Evolutionary conservation across 1,140 invertebrate species (phyloP).

Genomic region (Nymphalis io): DNA sequence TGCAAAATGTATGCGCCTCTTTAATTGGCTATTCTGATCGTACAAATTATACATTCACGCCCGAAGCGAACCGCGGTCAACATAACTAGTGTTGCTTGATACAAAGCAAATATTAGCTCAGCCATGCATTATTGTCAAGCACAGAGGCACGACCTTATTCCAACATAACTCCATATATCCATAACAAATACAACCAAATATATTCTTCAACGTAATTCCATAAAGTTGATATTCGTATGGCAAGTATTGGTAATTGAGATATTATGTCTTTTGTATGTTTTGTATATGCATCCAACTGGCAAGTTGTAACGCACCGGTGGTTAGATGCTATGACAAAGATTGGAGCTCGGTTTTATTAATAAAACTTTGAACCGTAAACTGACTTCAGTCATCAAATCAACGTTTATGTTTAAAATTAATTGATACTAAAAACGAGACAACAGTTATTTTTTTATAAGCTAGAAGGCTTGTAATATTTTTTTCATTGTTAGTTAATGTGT

Average conservation of each 20-base stretch:
- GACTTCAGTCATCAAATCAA: slow-evolving; percentile 41
- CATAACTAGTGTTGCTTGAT: slow-evolving; percentile 72
- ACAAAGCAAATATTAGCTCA: slow-evolving; percentile 79
- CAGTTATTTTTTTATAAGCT: background rate
- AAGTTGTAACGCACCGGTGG: slow-evolving; percentile 68
- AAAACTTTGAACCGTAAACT: slow-evolving; percentile 44
- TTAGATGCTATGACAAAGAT: slow-evolving; percentile 74
- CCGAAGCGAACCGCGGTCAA: slow-evolving; percentile 68
- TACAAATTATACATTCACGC: slow-evolving; percentile 77
- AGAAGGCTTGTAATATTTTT: too few relatives aligned
- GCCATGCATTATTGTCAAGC: slow-evolving; percentile 80
- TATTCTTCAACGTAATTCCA: slow-evolving; percentile 15
- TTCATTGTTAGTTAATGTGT: too few relatives aligned
- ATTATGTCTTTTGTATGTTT: slow-evolving; percentile 37
- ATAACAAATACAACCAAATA: slow-evolving; percentile 26
- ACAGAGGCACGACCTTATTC: slow-evolving; percentile 53
- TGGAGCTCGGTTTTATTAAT: slow-evolving; percentile 74
- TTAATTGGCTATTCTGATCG: slow-evolving; percentile 74
- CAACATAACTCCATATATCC: slow-evolving; percentile 28
- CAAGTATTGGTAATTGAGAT: slow-evolving; percentile 22
- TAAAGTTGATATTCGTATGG: slow-evolving; percentile 38
- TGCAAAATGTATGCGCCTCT: slow-evolving; percentile 74
- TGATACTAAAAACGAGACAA: background rate
- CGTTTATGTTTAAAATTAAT: slow-evolving; percentile 19
- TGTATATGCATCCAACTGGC: slow-evolving; percentile 68